These are phyloP conservation scores for Coecobrya sp. DNA, from an alignment of 2,888 invertebrate species.

Conservation along the genomic window DNA sequence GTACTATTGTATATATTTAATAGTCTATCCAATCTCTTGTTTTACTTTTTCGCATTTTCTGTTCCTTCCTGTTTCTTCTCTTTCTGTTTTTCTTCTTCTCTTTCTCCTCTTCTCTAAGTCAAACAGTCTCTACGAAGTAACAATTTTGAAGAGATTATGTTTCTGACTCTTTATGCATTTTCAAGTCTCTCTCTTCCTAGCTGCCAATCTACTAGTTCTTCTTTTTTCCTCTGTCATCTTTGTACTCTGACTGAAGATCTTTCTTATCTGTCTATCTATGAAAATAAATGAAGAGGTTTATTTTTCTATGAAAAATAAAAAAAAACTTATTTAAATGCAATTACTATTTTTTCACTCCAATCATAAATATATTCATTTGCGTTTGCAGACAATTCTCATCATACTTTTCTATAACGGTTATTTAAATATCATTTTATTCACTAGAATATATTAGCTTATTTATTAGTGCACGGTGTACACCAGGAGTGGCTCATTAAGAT, in stretches of 20 bases:
- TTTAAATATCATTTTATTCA: neutral
- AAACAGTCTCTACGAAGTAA: no score
- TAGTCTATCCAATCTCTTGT: neutral
- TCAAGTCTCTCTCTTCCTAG: neutral
- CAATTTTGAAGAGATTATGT: no score
- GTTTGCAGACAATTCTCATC: no score
- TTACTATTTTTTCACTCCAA: neutral
- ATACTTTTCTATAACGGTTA: neutral
- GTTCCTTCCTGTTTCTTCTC: constrained; percentile 2
- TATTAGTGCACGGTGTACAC: neutral
- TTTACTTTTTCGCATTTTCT: constrained; percentile 15
- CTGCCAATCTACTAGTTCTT: no score
- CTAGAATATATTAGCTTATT: neutral
- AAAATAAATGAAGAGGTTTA: neutral
- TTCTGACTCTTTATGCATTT: constrained; percentile 22
- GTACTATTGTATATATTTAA: constrained; percentile 22
- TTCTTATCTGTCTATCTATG: neutral
- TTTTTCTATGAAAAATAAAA: constrained; percentile 49
- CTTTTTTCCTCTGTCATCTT: neutral
- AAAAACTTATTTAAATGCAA: neutral
- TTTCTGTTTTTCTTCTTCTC: neutral
- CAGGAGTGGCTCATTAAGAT: neutral
- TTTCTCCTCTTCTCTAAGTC: no score
- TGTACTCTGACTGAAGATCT: neutral
- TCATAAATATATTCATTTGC: no score